phyloP scores from a whole-genome alignment of 1,140 invertebrate genomes.

The Leguminivora glycinivorella region DNA sequence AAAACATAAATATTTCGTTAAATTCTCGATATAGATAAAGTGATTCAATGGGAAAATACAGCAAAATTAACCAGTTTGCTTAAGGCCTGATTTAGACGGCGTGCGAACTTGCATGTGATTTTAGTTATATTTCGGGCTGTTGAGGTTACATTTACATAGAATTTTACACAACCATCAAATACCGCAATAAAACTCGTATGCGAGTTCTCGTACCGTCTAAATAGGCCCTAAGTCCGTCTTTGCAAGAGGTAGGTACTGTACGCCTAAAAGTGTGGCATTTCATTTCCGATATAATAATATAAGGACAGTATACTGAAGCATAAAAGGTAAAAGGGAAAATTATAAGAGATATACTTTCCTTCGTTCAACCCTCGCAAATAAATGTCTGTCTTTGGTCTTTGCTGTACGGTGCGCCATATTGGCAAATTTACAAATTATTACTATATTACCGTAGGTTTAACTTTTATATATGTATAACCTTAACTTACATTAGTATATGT shows the following conservation, averaged over 20 bases:
- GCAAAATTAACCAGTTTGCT: too few species aligned
- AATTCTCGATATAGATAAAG: too few species aligned
- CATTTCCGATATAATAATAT: background rate
- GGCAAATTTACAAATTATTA: constrained; percentile 33
- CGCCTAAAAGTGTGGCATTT: background rate
- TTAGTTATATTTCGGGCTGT: too few species aligned
- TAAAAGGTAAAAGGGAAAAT: background rate
- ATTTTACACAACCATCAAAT: too few species aligned
- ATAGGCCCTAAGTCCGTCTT: too few species aligned
- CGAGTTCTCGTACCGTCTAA: too few species aligned
- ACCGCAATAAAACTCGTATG: too few species aligned
- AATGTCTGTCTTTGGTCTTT: constrained; percentile 48
- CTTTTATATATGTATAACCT: constrained; percentile 1
- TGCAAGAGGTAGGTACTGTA: too few species aligned
- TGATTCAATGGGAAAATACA: too few species aligned
- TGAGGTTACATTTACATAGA: too few species aligned
- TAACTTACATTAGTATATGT: background rate
- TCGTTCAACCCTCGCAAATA: constrained; percentile 68
- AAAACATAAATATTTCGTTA: background rate
- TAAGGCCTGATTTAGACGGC: too few species aligned
- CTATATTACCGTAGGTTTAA: constrained; percentile 18
- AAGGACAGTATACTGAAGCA: background rate
- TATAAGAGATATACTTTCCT: constrained; percentile 70
- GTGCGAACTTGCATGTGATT: too few species aligned
- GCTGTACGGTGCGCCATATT: constrained; percentile 28